Base-by-base conservation (phyloP, 2,113 vertebrate species). In the Phyllopteryx taeniolatus region DNA sequence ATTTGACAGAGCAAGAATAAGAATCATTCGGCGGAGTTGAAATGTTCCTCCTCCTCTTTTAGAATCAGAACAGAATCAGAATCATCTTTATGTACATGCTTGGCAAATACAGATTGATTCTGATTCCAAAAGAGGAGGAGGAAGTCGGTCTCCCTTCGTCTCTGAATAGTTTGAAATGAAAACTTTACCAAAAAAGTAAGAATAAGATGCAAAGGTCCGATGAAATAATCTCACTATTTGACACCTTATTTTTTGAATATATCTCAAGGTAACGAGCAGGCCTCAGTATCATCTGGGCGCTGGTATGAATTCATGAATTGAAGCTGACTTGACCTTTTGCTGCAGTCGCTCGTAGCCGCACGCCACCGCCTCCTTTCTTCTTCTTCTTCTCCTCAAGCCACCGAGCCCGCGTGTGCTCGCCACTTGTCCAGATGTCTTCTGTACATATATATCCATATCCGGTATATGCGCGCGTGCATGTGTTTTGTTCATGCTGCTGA, bases 251-350 rank as follows among this genome's bases (percentile, higher is more conserved):
- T 9, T 56, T 56, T 56, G 14, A 61, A 61, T 98, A 91, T 98
- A 94, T 98, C 96, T 97, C 92, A 98, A 98, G 96, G 96, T 98
- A 92, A 92, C 95, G 93, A 95, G 94, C 96, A 97, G 94, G 93
- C 94, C 95, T 95, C 94, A 95, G 85, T 97, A 93, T 94, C 96
- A 92, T 83, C 95, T 93, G 93, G 92, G 95, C 93, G 94, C 93
- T 94, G 95, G 95, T 96, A 95, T 98, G 95, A 96, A 93, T 91
- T 93, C 76, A 95, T 98, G 95, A 96, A 93, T 91, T 93, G 75
- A 91, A 93, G 91, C 92, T 90, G 81, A 94, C 87, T 95, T 93
- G 92, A 78, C 90, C 31, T 92, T 65, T 87, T 93, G 93, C 94
- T 95, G 94, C 92, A 96, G 94, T 81, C 83, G 81, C 83, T 43